Evolutionary conservation across 2,888 invertebrate species (phyloP).

Genomic region (Chirona hameri): DNA sequence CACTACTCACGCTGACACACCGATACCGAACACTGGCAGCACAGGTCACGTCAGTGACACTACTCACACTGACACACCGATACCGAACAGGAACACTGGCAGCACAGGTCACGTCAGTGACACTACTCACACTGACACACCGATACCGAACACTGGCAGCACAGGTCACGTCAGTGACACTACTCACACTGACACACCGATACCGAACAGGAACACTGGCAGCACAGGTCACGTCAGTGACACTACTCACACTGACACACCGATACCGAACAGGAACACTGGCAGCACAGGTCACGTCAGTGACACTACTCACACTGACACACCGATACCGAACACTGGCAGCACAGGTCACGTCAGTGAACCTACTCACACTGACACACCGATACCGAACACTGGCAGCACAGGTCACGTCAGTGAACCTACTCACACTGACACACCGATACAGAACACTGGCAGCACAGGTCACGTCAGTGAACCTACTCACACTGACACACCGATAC

Average conservation of each 20-base stretch:
- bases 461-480: too few relatives aligned
- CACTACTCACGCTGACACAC: slow-evolving; percentile 48
- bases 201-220: slow-evolving; percentile 87
- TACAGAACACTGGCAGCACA: slow-evolving; percentile 72
- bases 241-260: slow-evolving; percentile 76
- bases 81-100: slow-evolving; percentile 87
- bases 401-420: too few relatives aligned
- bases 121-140: slow-evolving; percentile 76
- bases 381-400: slow-evolving; percentile 81
- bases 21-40: slow-evolving; percentile 81
- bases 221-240: too few relatives aligned
- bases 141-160: slow-evolving; percentile 81
- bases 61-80: slow-evolving; percentile 88
- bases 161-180: too few relatives aligned
- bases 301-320: slow-evolving; percentile 65
- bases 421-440: slow-evolving; percentile 88
- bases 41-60: too few relatives aligned
- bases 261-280: slow-evolving; percentile 96
- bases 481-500: slow-evolving; percentile 96
- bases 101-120: too few relatives aligned
- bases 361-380: slow-evolving; percentile 76
- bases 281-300: too few relatives aligned
- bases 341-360: too few relatives aligned
- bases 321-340: slow-evolving; percentile 90
- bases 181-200: slow-evolving; percentile 88